These are phyloP conservation scores for Rattus norvegicus DNA, from an alignment of 2,113 vertebrate species.

Conservation along the genomic window DNA sequence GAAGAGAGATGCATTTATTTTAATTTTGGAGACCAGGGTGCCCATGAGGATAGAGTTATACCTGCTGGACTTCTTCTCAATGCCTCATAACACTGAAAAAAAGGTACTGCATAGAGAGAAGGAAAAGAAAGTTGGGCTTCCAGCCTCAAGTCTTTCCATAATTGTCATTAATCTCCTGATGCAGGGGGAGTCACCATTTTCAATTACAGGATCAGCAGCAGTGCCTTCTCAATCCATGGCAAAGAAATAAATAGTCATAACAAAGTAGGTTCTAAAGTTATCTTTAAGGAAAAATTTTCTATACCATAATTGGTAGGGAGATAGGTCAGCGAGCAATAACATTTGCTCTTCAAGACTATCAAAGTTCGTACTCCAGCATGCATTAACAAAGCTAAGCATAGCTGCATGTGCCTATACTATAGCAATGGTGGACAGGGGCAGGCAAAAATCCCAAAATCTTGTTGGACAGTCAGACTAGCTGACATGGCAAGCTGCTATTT, in stretches of 20 bases:
- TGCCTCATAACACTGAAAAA: not conserved
- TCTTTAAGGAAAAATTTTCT: not conserved
- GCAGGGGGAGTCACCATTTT: not conserved
- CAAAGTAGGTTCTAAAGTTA: not conserved
- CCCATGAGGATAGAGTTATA: not conserved
- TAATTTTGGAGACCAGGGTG: not conserved
- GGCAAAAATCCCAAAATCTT: not conserved
- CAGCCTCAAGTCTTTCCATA: not conserved
- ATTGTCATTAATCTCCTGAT: not conserved
- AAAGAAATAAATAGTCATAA: not conserved
- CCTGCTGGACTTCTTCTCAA: not conserved
- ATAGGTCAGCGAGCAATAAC: not conserved
- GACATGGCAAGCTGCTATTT: not conserved
- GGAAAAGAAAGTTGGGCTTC: not conserved
- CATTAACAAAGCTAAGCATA: no score
- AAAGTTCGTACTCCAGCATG: no score
- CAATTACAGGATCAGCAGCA: not conserved
- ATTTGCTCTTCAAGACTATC: not conserved
- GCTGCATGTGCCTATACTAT: not conserved
- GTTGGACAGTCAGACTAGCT: not conserved
- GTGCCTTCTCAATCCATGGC: not conserved
- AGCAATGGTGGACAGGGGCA: not conserved
- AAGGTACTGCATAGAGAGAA: not conserved
- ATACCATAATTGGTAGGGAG: not conserved
- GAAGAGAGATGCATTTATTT: not conserved